Evolutionary conservation across 1,140 invertebrate genomes (phyloP).

Genomic region (Brachionus rotundiformis): DNA sequence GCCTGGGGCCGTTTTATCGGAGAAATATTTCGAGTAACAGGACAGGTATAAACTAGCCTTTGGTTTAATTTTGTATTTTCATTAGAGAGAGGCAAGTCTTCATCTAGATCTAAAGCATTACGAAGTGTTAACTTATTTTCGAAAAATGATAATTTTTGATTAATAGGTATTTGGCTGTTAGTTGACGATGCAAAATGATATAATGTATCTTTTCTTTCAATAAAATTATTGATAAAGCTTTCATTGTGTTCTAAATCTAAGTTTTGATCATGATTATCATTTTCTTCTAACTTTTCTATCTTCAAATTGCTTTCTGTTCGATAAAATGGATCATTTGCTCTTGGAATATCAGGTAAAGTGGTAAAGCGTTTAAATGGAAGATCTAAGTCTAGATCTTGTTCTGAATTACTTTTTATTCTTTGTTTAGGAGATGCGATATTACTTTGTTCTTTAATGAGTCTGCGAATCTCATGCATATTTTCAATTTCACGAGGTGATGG

Average conservation of each 20-base stretch:
- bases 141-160: neutral
- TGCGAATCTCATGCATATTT: conserved; percentile 45
- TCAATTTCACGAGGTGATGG: neutral
- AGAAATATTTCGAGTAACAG: conserved; percentile 19
- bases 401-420: neutral
- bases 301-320: conserved; percentile 25
- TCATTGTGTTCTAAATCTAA: neutral
- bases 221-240: neutral
- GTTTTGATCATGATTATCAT: neutral
- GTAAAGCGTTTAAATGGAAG: conserved; percentile 10
- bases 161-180: neutral
- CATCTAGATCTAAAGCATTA: conserved; percentile 41
- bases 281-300: neutral
- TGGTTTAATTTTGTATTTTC: neutral
- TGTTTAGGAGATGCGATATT: neutral
- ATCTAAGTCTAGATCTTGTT: neutral
- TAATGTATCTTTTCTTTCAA: conserved; percentile 5
- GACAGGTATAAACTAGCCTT: conserved; percentile 34
- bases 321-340: neutral
- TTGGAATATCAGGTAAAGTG: conserved; percentile 39
- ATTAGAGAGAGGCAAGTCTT: conserved; percentile 41
- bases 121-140: conserved; percentile 10
- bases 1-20: conserved; percentile 48
- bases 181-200: conserved; percentile 43
- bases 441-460: conserved; percentile 32